phyloP scores from a whole-genome alignment of 2,888 invertebrate genomes.

The Patella ulyssiponensis region DNA sequence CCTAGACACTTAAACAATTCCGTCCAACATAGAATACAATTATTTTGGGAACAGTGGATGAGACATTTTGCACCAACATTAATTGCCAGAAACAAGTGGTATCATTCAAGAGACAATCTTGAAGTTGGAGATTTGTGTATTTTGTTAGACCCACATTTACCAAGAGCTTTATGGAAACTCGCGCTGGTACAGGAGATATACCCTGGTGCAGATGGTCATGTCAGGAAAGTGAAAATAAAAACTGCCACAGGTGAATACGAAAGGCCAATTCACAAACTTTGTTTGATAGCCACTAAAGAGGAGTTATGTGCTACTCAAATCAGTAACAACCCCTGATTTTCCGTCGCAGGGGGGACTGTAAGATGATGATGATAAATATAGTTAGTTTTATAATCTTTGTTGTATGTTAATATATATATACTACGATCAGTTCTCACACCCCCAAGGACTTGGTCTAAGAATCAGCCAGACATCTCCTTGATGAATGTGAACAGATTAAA shows the following conservation, averaged over 20 bases:
- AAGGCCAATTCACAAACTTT: not conserved
- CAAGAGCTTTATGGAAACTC: not conserved
- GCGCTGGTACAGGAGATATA: not conserved
- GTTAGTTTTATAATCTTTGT: too few relatives aligned
- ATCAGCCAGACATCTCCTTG: too few relatives aligned
- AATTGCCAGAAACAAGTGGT: not conserved
- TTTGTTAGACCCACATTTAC: not conserved
- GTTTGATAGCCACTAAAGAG: not conserved
- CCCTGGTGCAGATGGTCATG: not conserved
- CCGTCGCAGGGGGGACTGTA: too few relatives aligned
- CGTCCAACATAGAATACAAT: not conserved
- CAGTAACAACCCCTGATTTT: not conserved
- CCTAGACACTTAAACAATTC: not conserved
- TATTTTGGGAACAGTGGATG: not conserved
- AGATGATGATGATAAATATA: too few relatives aligned
- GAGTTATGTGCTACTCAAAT: not conserved
- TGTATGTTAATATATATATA: too few relatives aligned
- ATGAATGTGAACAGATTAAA: too few relatives aligned
- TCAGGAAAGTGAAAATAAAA: not conserved
- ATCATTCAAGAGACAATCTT: not conserved
- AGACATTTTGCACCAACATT: not conserved
- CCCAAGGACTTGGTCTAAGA: too few relatives aligned
- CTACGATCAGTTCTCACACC: too few relatives aligned
- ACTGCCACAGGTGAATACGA: not conserved
- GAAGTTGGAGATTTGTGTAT: constrained; percentile 1